These are phyloP conservation scores for Schlechtendalia chinensis DNA, from an alignment of 1,140 invertebrate genomes.

Conservation along the genomic window DNA sequence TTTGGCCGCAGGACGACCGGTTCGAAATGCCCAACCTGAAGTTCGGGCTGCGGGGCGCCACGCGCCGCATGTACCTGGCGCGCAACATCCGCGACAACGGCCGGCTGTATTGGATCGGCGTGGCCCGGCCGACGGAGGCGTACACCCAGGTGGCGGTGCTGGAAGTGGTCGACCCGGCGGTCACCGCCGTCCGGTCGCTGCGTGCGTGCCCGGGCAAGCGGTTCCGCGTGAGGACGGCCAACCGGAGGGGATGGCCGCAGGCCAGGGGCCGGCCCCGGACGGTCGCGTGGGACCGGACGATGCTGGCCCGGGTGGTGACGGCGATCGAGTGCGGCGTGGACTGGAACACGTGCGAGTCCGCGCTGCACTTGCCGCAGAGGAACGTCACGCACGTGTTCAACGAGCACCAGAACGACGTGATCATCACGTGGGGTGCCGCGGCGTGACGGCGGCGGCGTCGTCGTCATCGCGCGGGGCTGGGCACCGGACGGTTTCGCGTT, in stretches of 20 bases:
- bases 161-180: neutral
- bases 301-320: neutral
- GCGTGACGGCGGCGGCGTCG: neutral
- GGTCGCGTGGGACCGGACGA: neutral
- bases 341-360: neutral
- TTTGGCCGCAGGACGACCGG: neutral
- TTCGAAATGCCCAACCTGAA: neutral
- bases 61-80: neutral
- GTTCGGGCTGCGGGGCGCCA: neutral
- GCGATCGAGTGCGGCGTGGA: neutral
- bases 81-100: neutral
- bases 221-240: neutral
- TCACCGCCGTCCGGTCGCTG: neutral
- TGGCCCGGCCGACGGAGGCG: neutral
- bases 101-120: neutral
- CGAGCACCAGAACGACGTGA: neutral
- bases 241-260: neutral
- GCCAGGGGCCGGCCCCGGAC: neutral
- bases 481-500: no score
- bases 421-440: neutral
- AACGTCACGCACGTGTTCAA: neutral
- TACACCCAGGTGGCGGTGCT: neutral
- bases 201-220: neutral
- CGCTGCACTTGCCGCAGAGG: neutral
- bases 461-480: no score